Evolutionary conservation across 1,140 invertebrate genomes (phyloP).

Genomic region (Riptortus pedestris): DNA sequence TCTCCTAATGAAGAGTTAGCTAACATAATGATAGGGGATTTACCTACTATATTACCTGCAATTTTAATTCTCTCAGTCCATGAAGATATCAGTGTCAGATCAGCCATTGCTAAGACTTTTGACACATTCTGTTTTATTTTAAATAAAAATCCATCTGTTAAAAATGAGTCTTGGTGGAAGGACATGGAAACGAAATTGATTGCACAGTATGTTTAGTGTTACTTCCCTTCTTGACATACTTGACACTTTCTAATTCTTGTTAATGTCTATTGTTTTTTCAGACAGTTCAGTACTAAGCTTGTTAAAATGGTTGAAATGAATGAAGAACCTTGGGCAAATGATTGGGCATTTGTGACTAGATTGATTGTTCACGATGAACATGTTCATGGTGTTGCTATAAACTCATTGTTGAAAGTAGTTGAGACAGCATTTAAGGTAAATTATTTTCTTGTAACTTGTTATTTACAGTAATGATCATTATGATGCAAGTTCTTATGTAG

Average conservation of each 20-base stretch:
- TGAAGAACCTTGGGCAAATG: not conserved
- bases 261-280: not conserved
- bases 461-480: too few species aligned
- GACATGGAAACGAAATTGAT: constrained; percentile 1
- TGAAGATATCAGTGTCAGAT: not conserved
- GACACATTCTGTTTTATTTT: not conserved
- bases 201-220: constrained; percentile 2
- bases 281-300: not conserved
- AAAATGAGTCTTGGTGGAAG: constrained; percentile 5
- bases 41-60: not conserved
- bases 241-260: not conserved
- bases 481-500: too few species aligned
- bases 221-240: not conserved
- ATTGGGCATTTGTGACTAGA: not conserved
- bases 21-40: not conserved
- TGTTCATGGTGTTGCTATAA: constrained; percentile 7
- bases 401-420: constrained; percentile 7
- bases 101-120: not conserved
- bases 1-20: not conserved
- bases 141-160: not conserved
- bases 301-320: not conserved
- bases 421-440: constrained; percentile 10
- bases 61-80: not conserved
- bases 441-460: too few species aligned
- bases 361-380: constrained; percentile 3